Percentiles rank a stretch among this genome's conserved stretches.
These are phyloP conservation scores for Ganaspis sp. DNA, from an alignment of 1,140 invertebrate genomes.

Conservation along the genomic window DNA sequence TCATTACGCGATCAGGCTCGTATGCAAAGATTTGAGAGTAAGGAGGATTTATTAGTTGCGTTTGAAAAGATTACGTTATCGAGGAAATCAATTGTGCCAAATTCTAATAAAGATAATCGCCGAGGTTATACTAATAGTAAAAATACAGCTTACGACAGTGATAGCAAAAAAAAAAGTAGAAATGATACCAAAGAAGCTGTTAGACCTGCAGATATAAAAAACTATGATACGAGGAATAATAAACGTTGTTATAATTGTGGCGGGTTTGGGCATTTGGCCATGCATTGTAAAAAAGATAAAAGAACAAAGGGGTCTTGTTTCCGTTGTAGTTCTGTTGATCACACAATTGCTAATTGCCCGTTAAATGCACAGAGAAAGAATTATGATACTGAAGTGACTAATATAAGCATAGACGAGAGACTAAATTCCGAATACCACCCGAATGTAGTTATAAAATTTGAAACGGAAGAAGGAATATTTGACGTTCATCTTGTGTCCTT, in stretches of 20 bases:
- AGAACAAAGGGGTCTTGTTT: slow-evolving; percentile 32
- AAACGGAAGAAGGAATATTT: slow-evolving; percentile 3
- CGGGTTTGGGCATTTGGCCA: slow-evolving; percentile 23
- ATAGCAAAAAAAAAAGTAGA: too few relatives aligned
- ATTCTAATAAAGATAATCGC: not conserved
- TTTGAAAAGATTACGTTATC: slow-evolving; percentile 46
- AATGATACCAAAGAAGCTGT: too few relatives aligned
- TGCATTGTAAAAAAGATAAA: slow-evolving; percentile 23
- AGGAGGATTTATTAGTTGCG: slow-evolving; percentile 35
- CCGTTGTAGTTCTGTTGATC: not conserved
- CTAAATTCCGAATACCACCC: not conserved
- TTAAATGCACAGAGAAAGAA: too few relatives aligned
- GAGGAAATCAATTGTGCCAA: not conserved
- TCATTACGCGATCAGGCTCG: slow-evolving; percentile 10
- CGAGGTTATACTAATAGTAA: not conserved
- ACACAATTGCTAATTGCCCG: slow-evolving; percentile 20
- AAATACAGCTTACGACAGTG: too few relatives aligned
- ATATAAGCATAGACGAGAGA: not conserved
- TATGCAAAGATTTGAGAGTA: slow-evolving; percentile 33
- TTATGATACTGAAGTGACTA: not conserved
- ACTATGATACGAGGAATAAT: too few relatives aligned
- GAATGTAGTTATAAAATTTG: slow-evolving; percentile 21
- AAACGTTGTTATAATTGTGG: too few relatives aligned
- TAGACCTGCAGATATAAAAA: too few relatives aligned
- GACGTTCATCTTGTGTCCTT: slow-evolving; percentile 8